phyloP scores from a whole-genome alignment of 2,113 vertebrate genomes.

The Cyanoramphus novaezelandiae region DNA sequence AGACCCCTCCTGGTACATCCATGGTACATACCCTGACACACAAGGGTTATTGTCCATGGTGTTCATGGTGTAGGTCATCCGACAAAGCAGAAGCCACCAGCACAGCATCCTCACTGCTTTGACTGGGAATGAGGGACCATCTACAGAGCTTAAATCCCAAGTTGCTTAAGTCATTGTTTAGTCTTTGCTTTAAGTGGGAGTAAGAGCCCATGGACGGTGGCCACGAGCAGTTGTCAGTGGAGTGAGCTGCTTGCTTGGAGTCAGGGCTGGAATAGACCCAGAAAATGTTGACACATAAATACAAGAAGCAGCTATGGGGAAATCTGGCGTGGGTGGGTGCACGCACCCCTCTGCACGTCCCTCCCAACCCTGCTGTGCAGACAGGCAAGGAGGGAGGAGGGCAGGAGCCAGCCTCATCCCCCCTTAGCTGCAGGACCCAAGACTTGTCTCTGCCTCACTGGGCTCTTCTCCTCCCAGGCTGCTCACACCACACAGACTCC shows the following conservation, averaged over 20 bases:
- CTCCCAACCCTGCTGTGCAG: background rate
- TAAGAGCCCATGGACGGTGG: background rate
- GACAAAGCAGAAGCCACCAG: background rate
- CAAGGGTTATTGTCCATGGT: accelerated
- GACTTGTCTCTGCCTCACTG: background rate
- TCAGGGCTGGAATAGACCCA: background rate
- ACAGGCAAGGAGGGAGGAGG: background rate
- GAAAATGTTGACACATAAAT: conserved; percentile 27
- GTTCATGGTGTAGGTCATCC: background rate
- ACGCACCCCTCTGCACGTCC: background rate
- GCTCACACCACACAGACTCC: accelerated
- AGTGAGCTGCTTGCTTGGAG: background rate
- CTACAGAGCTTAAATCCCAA: background rate
- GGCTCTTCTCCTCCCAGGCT: background rate
- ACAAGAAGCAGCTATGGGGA: background rate
- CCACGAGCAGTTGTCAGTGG: background rate
- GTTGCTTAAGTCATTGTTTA: conserved; percentile 32
- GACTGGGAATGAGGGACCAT: background rate
- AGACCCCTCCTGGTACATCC: background rate
- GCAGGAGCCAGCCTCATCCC: background rate
- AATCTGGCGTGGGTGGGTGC: background rate
- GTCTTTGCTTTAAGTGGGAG: conserved; percentile 23
- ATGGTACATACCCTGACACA: background rate
- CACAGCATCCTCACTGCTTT: background rate
- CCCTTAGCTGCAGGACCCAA: background rate